phyloP scores from a whole-genome alignment of 2,113 vertebrate genomes.

The Eolophus roseicapilla region DNA sequence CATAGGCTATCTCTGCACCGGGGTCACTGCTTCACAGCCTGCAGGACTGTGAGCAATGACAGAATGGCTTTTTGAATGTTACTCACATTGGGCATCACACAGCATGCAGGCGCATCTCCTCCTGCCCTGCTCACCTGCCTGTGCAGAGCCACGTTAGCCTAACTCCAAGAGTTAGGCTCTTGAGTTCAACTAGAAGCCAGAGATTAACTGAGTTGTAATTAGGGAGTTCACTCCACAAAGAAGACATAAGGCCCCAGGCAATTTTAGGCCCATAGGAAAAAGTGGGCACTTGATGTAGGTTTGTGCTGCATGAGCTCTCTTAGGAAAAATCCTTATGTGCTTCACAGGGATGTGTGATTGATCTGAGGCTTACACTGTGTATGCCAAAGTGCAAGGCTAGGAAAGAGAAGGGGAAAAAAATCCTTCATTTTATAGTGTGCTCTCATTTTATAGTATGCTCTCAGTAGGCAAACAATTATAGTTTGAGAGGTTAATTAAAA shows the following conservation, averaged over 20 bases:
- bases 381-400: not conserved
- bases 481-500: not conserved
- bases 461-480: not conserved
- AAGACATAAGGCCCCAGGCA: not conserved
- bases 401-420: not conserved
- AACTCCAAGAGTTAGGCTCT: not conserved
- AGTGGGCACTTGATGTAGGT: not conserved
- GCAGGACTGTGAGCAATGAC: not conserved
- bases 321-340: not conserved
- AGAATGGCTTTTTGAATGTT: not conserved
- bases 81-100: rapidly evolving
- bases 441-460: not conserved
- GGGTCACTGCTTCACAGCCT: not conserved
- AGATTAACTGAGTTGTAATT: not conserved
- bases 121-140: not conserved
- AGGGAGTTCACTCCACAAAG: not conserved
- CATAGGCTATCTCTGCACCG: not conserved
- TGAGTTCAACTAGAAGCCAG: not conserved
- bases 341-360: not conserved
- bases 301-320: not conserved
- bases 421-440: not conserved
- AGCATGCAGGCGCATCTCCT: not conserved
- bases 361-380: not conserved
- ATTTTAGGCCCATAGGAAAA: not conserved
- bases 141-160: rapidly evolving